Conservation (phyloP, 2,113 vertebrate species). For the Ivindomyrus marchei region DNA sequence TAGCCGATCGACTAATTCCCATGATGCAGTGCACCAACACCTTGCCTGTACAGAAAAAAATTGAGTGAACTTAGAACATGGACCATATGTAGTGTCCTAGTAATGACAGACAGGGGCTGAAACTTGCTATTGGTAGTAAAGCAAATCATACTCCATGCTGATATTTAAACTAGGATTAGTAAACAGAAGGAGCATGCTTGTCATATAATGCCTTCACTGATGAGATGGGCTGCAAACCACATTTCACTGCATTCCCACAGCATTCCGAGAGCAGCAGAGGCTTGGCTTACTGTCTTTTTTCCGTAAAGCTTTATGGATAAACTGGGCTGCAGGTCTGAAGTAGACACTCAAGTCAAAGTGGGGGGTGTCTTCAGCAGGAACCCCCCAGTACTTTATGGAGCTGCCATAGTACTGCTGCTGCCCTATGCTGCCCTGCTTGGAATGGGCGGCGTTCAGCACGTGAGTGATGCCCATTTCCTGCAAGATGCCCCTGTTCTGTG, state of each 20-base stretch:
- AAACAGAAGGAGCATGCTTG: background rate
- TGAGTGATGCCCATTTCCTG: constrained; percentile 64
- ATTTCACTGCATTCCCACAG: background rate
- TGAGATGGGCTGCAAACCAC: background rate
- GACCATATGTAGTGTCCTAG: background rate
- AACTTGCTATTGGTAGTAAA: background rate
- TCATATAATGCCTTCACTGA: background rate
- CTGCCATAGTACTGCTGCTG: constrained; percentile 78
- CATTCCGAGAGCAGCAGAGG: background rate
- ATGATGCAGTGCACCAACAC: constrained; percentile 76
- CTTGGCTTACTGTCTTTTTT: constrained; percentile 54
- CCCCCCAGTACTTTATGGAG: constrained; percentile 62
- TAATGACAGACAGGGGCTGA: background rate
- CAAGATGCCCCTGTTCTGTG: constrained; percentile 58
- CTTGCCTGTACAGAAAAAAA: constrained; percentile 61
- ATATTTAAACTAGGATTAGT: background rate
- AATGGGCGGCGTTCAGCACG: constrained; percentile 64
- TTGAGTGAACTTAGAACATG: background rate
- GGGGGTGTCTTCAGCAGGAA: constrained; percentile 67
- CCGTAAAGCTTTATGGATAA: constrained; percentile 64
- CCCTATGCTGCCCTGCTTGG: constrained; percentile 76
- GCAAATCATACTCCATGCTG: background rate
- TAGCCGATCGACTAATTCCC: constrained; percentile 70
- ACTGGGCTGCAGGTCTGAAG: constrained; percentile 60
- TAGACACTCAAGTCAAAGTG: constrained; percentile 62